Evolutionary conservation across 1,140 invertebrate genomes (phyloP), one percentile per base, ranked within the genome.

Genomic region (Brachystomella parvula): DNA sequence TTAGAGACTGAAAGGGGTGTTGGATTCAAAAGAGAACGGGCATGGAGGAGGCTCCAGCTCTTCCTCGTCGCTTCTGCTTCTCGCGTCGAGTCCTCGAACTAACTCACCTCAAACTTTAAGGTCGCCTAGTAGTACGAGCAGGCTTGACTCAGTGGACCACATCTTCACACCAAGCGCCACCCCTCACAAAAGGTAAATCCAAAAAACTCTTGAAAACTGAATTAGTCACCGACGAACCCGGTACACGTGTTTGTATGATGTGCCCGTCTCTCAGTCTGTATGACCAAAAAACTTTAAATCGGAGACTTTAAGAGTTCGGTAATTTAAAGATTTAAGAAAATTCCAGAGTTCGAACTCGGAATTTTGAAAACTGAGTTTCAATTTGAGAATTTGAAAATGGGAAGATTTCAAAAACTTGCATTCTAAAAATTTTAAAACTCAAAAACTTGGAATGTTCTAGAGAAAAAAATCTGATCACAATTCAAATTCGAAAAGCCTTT

Each of bases 21-120:
- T 72, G 12, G 66, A 69, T 30, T 47, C 63, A 0, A 70, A 70
- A 28, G 71, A 67, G 35, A 71, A 71, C 65, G 65, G 69, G 9
- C 59, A 63, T 24, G 59, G 26, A 3, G 35, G 64, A 53, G 24
- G 9, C 24, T 6, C 9, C 24, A 17, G 12, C 9, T 12, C 6
- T 6, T 39, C 35, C 6, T 19, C 35, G 35, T 39, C 49, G 12
- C 24, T 17, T 53, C 49, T 53, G 12, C 49, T 19, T 24, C 24
- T 53, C 6, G 12, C 49, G 3, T 9, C 9, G n/a, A 53, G 49
- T 53, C 49, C 49, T 15, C 12, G 24, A 17, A 53, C 21, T 6
- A 24, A n/a, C n/a, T n/a, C 12, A 19, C 12, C 24, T 3, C 15
- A 19, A 26, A 53, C 49, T 6, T 24, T 53, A 3, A 53, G 24